Evolutionary conservation across 37 sponge, comb jelly and placozoan species (phyloP).

Genomic region (Eunapius fragilis): DNA sequence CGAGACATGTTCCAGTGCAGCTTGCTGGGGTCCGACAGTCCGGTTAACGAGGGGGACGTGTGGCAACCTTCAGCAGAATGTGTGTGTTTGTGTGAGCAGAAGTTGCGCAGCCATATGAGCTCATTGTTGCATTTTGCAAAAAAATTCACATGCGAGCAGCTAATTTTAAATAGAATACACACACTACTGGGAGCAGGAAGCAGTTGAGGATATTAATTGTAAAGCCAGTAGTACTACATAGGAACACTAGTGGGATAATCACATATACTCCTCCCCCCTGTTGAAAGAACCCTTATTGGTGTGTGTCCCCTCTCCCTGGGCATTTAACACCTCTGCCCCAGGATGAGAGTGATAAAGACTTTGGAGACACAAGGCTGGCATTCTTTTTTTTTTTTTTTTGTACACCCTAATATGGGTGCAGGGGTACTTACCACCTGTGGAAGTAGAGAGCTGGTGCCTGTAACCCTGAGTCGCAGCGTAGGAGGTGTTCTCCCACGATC

Average conservation of each 20-base stretch:
- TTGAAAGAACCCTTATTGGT: background rate
- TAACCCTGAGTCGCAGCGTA: conserved; percentile 16
- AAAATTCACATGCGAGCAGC: no score
- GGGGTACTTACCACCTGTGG: background rate
- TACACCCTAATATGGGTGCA: background rate
- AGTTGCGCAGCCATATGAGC: no score
- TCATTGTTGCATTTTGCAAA: no score
- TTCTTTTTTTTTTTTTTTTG: no score
- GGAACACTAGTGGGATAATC: background rate
- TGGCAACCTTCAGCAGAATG: background rate
- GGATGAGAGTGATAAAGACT: background rate
- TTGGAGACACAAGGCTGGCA: background rate
- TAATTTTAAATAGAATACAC: no score
- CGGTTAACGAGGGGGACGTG: background rate
- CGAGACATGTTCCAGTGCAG: conserved; percentile 29
- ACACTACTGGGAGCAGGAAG: no score
- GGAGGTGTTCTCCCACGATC: conserved; percentile 40
- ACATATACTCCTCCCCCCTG: background rate
- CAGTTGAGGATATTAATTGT: background rate
- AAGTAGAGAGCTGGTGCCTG: background rate
- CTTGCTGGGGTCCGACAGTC: conserved; percentile 4
- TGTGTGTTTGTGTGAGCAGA: background rate
- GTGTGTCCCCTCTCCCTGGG: background rate
- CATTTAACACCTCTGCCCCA: background rate
- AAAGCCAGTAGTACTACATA: background rate